These are phyloP conservation scores for Taurulus bubalis DNA, from an alignment of 2,113 vertebrate species.

Conservation along the genomic window DNA sequence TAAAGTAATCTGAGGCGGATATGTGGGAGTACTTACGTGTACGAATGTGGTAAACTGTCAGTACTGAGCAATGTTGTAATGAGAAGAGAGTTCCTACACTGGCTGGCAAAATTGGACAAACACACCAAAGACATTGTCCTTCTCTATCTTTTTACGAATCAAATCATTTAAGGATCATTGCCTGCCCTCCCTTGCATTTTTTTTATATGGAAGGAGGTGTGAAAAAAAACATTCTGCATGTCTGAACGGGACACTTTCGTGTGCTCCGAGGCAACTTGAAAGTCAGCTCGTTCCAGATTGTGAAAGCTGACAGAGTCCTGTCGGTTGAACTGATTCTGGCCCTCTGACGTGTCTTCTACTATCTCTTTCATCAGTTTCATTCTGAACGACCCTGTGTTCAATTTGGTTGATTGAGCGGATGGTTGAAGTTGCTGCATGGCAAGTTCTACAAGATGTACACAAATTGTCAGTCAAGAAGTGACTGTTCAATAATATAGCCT, in stretches of 20 bases:
- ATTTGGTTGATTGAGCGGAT: conserved; percentile 51
- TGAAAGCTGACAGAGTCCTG: conserved; percentile 58
- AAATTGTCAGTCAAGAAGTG: conserved; percentile 66
- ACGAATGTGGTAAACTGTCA: conserved; percentile 34
- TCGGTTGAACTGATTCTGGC: conserved; percentile 51
- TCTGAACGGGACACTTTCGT: conserved; percentile 60
- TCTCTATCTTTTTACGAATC: conserved; percentile 3
- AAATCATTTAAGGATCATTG: conserved; percentile 37
- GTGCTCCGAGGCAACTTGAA: conserved; percentile 62
- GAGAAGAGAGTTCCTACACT: conserved; percentile 17
- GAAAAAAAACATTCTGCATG: conserved; percentile 56
- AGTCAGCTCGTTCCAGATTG: conserved; percentile 29
- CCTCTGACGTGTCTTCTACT: conserved; percentile 46
- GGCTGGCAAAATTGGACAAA: conserved; percentile 41
- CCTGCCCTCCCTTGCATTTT: neutral
- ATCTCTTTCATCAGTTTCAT: conserved; percentile 44
- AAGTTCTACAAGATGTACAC: conserved; percentile 60
- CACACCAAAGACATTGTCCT: neutral
- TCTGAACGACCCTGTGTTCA: conserved; percentile 41
- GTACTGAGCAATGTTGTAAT: conserved; percentile 37
- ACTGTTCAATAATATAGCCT: conserved; percentile 67
- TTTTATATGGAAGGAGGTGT: conserved; percentile 55
- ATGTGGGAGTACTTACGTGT: conserved; percentile 36
- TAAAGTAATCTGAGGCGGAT: conserved; percentile 60
- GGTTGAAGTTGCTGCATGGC: conserved; percentile 49